Conservation (phyloP, 1,140 invertebrate species). For the Prorops nasuta region DNA sequence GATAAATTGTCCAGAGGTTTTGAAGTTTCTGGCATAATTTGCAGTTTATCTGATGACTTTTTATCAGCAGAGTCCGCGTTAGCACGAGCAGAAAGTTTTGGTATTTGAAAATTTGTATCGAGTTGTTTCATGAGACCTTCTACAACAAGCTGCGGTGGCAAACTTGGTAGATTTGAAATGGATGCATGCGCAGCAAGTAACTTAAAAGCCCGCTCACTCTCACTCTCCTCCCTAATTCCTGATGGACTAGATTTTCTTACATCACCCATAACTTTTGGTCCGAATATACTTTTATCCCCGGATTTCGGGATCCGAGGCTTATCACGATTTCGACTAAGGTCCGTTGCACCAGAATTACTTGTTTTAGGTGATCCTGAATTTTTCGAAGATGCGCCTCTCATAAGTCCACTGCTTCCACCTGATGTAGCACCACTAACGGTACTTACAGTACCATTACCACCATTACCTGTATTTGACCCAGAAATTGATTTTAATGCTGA, state of each 20-base stretch:
- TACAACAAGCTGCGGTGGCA: slow-evolving; percentile 58
- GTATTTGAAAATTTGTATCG: slow-evolving; percentile 84
- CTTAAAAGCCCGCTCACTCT: slow-evolving; percentile 60
- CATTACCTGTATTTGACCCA: slow-evolving; percentile 26
- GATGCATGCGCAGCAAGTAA: slow-evolving; percentile 58
- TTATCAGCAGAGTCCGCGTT: slow-evolving; percentile 39
- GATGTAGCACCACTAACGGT: slow-evolving; percentile 11
- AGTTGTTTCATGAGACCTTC: slow-evolving; percentile 75
- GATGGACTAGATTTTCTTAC: slow-evolving; percentile 67
- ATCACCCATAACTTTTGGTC: slow-evolving; percentile 57
- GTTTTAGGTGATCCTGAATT: slow-evolving; percentile 53
- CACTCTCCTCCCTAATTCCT: slow-evolving; percentile 61
- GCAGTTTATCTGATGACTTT: slow-evolving; percentile 29
- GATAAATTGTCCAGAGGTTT: slow-evolving; percentile 27
- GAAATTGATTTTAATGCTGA: slow-evolving; percentile 44
- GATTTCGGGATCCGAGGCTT: slow-evolving; percentile 57
- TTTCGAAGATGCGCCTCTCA: slow-evolving; percentile 38
- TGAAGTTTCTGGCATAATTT: slow-evolving; percentile 14
- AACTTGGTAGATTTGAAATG: slow-evolving; percentile 52
- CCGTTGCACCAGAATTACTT: slow-evolving; percentile 50
- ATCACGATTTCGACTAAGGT: slow-evolving; percentile 60
- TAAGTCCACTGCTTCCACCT: slow-evolving; percentile 22
- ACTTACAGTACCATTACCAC: slow-evolving; percentile 3
- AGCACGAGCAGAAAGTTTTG: slow-evolving; percentile 70
- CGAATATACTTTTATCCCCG: slow-evolving; percentile 66